Evolutionary conservation across 2,113 vertebrate species (phyloP).

Genomic region (Eupsittula cactorum): DNA sequence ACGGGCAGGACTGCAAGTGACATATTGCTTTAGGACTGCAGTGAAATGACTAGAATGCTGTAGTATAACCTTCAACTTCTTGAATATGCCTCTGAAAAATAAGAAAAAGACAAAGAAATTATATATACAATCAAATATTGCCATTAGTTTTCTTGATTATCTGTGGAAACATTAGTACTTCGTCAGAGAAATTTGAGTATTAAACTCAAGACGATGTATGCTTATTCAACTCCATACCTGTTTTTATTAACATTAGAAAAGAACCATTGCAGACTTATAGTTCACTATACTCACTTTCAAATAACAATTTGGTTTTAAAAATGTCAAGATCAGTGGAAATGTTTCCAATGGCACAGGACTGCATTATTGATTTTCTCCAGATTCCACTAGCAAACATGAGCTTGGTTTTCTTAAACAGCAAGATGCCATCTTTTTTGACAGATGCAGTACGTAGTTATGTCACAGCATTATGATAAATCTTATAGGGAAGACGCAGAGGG

Average conservation of each 20-base stretch:
- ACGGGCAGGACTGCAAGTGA: constrained; percentile 75
- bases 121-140: constrained; percentile 53
- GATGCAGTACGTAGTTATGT: constrained; percentile 71
- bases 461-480: constrained; percentile 72
- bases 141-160: constrained; percentile 5
- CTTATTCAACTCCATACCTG: neutral
- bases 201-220: neutral
- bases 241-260: neutral
- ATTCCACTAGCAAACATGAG: constrained; percentile 65
- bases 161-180: neutral
- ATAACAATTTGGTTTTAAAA: constrained; percentile 34
- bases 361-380: constrained; percentile 52
- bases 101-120: constrained; percentile 52
- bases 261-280: neutral
- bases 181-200: neutral
- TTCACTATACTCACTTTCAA: neutral
- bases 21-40: constrained; percentile 76
- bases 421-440: constrained; percentile 74
- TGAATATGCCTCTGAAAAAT: constrained; percentile 10
- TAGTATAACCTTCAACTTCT: constrained; percentile 50
- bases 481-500: constrained; percentile 64
- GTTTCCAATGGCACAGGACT: constrained; percentile 18
- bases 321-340: constrained; percentile 4
- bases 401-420: constrained; percentile 64
- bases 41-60: constrained; percentile 77